Evolutionary conservation across 2,797 vertebrate species (phyloP).

Genomic region (Malurus leucopterus): DNA sequence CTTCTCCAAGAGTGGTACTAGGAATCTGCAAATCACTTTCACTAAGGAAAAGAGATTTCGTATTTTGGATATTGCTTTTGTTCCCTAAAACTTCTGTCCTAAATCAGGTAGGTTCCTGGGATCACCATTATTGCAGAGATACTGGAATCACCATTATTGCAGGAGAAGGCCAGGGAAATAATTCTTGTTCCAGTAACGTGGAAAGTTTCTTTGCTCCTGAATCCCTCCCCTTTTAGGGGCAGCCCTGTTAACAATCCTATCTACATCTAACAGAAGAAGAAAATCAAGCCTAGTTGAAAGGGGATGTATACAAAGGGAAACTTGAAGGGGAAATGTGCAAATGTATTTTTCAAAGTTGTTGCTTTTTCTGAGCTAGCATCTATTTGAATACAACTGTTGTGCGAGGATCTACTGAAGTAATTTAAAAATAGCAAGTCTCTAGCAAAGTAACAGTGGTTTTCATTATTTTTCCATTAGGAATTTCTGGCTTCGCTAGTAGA

Average conservation of each 20-base stretch:
- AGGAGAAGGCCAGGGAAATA: neutral
- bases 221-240: neutral
- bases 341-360: slow-evolving; percentile 14
- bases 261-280: neutral
- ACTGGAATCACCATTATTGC: neutral
- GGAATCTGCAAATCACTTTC: neutral
- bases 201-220: neutral
- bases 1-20: neutral
- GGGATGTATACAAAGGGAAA: neutral
- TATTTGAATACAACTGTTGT: slow-evolving; percentile 14
- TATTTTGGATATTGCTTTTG: neutral
- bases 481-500: slow-evolving; percentile 47
- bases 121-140: neutral
- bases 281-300: neutral
- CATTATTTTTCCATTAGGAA: slow-evolving; percentile 54
- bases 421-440: slow-evolving; percentile 53
- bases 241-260: neutral
- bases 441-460: slow-evolving; percentile 59
- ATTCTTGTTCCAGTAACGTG: neutral
- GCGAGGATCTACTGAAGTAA: neutral
- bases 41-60: neutral
- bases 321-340: neutral
- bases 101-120: neutral
- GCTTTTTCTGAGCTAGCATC: slow-evolving; percentile 22
- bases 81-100: neutral